Evolutionary conservation across 2,888 invertebrate genomes (phyloP).

Genomic region (Cheilosia soror): DNA sequence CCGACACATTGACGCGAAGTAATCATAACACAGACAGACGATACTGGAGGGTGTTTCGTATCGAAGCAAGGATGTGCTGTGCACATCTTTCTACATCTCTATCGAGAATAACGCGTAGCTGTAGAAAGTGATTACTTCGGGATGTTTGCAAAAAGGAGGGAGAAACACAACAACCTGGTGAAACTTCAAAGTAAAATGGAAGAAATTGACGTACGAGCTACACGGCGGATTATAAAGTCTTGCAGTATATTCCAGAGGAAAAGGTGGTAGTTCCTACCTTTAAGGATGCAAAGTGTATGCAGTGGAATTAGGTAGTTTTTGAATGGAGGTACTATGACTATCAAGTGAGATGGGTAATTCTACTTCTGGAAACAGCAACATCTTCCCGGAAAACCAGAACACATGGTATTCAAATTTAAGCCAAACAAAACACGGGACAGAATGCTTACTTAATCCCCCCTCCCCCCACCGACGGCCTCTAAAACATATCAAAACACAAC

Average conservation of each 20-base stretch:
- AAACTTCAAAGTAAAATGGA: conserved; percentile 53
- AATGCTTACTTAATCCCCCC: no score
- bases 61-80: conserved; percentile 2
- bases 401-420: no score
- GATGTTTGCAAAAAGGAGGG: conserved; percentile 21
- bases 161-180: conserved; percentile 18
- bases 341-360: no score
- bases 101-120: conserved; percentile 16
- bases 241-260: conserved; percentile 12
- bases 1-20: conserved; percentile 70
- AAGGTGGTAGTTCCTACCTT: background rate
- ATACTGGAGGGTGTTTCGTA: conserved; percentile 31
- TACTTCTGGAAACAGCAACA: no score
- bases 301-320: no score
- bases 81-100: background rate
- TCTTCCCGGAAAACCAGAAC: no score
- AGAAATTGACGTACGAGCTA: conserved; percentile 26
- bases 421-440: no score
- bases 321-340: no score
- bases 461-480: no score
- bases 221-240: background rate
- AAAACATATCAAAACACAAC: no score
- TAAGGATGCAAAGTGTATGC: no score
- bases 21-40: conserved; percentile 66
- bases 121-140: conserved; percentile 45